These are phyloP conservation scores for Drosophila affinis DNA, from an alignment of 2,888 invertebrate genomes.

Conservation along the genomic window DNA sequence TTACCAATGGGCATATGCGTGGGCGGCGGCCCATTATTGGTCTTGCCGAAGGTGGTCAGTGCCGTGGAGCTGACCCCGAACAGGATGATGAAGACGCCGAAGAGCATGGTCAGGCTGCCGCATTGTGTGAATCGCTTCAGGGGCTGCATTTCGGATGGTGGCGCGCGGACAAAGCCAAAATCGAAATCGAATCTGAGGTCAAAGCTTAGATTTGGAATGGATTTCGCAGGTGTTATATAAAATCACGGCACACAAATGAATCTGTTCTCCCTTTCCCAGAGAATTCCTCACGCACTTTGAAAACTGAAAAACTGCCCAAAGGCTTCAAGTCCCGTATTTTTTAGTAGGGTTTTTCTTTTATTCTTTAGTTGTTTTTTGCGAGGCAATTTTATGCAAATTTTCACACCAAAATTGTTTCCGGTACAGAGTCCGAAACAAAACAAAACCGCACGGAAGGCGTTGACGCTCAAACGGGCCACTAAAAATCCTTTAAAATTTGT, in stretches of 20 bases:
- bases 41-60: slow-evolving; percentile 89
- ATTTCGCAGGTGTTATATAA: slow-evolving; percentile 49
- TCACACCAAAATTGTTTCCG: slow-evolving; percentile 43
- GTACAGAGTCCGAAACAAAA: slow-evolving; percentile 22
- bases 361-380: slow-evolving; percentile 10
- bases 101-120: slow-evolving; percentile 84
- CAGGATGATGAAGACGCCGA: slow-evolving; percentile 83
- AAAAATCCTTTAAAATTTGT: slow-evolving; percentile 27
- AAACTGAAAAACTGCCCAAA: slow-evolving; percentile 32
- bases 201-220: neutral
- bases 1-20: slow-evolving; percentile 86
- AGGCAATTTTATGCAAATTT: slow-evolving; percentile 50
- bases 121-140: slow-evolving; percentile 84
- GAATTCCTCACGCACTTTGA: slow-evolving; percentile 51
- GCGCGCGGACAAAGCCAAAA: slow-evolving; percentile 13
- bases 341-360: slow-evolving; percentile 3
- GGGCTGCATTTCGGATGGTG: slow-evolving; percentile 80
- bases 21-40: slow-evolving; percentile 86
- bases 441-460: slow-evolving; percentile 39
- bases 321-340: slow-evolving; percentile 27
- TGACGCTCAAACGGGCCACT: slow-evolving; percentile 14
- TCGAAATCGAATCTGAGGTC: slow-evolving; percentile 19
- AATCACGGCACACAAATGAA: slow-evolving; percentile 8
- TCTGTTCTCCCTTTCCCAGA: neutral
- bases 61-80: slow-evolving; percentile 86